phyloP scores from a whole-genome alignment of 2,113 vertebrate genomes.

The Merops nubicus region DNA sequence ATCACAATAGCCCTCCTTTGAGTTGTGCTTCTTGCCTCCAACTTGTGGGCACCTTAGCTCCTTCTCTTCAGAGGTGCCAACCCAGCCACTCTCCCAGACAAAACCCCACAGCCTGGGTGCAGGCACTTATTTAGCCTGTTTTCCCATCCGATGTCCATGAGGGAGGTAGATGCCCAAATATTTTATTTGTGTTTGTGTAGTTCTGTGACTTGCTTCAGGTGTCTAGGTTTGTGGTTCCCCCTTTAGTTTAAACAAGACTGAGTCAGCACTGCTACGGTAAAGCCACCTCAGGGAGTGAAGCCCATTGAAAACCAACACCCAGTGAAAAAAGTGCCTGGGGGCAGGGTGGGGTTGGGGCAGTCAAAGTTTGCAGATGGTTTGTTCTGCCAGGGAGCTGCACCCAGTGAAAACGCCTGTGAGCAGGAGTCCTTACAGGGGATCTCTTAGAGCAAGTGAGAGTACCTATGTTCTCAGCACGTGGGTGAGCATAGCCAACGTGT shows the following conservation, averaged over 20 bases:
- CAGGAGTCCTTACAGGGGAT: background rate
- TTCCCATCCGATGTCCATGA: background rate
- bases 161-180: background rate
- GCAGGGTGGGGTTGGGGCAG: background rate
- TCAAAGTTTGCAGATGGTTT: background rate
- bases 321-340: background rate
- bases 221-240: background rate
- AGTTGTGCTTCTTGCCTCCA: background rate
- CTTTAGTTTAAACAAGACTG: background rate
- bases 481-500: background rate
- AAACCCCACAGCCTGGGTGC: background rate
- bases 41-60: background rate
- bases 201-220: background rate
- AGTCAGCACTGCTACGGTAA: background rate
- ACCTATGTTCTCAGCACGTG: background rate
- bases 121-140: background rate
- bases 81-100: background rate
- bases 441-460: background rate
- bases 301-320: background rate
- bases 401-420: fast-evolving
- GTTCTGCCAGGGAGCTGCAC: background rate
- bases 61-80: background rate
- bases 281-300: background rate
- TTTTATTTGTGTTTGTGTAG: background rate
- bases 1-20: background rate